phyloP scores from a whole-genome alignment of 2,113 vertebrate genomes.

The Plecotus auritus region DNA sequence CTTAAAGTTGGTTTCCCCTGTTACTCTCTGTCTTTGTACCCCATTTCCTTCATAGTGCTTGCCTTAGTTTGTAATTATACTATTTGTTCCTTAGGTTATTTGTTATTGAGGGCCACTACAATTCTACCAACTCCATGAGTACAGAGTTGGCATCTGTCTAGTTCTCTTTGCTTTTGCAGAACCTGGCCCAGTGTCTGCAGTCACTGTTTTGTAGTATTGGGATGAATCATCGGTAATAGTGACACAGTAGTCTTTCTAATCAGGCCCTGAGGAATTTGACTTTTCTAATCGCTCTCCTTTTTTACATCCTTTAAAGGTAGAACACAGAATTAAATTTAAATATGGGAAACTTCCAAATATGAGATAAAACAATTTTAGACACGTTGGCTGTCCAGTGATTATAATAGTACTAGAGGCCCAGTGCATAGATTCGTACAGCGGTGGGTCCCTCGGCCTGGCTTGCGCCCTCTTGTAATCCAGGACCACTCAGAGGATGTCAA shows the following conservation, averaged over 20 bases:
- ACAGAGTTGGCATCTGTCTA: not conserved
- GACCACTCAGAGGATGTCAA: too few relatives aligned
- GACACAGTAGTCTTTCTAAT: not conserved
- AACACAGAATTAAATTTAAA: slow-evolving; percentile 10
- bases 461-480: too few relatives aligned
- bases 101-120: not conserved
- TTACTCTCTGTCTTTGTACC: not conserved
- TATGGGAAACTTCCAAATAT: not conserved
- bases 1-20: not conserved
- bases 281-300: not conserved
- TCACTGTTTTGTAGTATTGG: not conserved
- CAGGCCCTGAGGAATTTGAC: not conserved
- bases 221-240: not conserved
- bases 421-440: too few relatives aligned
- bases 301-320: not conserved
- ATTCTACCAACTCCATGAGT: not conserved
- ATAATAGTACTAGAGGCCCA: not conserved
- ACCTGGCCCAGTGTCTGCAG: not conserved
- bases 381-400: not conserved
- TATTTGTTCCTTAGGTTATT: not conserved
- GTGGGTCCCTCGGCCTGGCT: too few relatives aligned
- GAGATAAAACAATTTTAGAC: not conserved
- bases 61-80: not conserved
- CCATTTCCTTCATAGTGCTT: not conserved
- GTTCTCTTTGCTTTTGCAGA: not conserved